Conservation (phyloP, 53 echinoderm and acorn worm species). For the Arbacia lixula region DNA sequence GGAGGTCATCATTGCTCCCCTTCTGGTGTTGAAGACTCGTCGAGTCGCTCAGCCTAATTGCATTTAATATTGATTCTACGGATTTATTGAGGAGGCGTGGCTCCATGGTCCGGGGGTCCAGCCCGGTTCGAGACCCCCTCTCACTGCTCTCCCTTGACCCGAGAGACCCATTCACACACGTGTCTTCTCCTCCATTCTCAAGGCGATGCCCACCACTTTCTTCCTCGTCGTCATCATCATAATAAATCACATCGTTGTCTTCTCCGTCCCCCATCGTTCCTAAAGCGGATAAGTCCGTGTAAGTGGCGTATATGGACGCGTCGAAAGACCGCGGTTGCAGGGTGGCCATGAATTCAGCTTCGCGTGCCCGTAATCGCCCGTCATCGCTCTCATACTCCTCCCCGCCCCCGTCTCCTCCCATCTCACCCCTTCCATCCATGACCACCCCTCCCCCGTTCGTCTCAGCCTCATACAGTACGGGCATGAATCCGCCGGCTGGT, state of each 20-base stretch:
- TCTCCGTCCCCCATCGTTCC: neutral
- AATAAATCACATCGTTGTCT: conserved; percentile 8
- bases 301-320: conserved; percentile 83
- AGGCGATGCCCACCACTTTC: neutral
- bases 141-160: conserved; percentile 41
- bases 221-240: conserved; percentile 20
- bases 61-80: conserved; percentile 47
- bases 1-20: conserved; percentile 13
- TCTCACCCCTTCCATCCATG: neutral
- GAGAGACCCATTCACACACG: conserved; percentile 23
- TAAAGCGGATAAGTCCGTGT: conserved; percentile 77
- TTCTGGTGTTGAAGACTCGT: no score
- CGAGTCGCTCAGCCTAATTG: conserved; percentile 21
- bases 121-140: conserved; percentile 2
- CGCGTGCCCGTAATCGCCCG: conserved; percentile 34
- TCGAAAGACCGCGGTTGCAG: conserved; percentile 74
- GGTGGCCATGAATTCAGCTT: conserved; percentile 69
- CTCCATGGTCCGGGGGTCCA: conserved; percentile 47
- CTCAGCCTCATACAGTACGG: conserved; percentile 4
- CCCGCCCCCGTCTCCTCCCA: neutral
- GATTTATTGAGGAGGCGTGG: conserved; percentile 35
- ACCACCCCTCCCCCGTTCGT: conserved; percentile 31
- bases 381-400: conserved; percentile 31
- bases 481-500: neutral
- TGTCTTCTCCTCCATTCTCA: conserved; percentile 10